Conservation (phyloP, 2,113 vertebrate genomes). For the Actinemys pallida region DNA sequence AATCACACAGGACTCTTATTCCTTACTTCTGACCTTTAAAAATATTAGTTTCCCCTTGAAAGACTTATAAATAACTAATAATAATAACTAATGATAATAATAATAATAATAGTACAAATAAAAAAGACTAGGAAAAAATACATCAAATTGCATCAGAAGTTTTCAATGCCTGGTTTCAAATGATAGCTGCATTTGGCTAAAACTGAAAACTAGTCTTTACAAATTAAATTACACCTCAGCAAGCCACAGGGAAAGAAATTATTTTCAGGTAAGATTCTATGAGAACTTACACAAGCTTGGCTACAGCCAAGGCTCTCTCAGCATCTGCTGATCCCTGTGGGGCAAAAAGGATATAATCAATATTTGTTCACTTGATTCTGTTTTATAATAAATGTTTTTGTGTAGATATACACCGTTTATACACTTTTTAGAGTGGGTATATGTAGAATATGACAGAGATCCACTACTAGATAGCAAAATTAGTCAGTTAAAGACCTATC, state of each 20-base stretch:
- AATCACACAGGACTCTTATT: neutral
- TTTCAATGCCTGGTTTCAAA: neutral
- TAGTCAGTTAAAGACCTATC: neutral
- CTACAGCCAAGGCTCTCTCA: conserved; percentile 91
- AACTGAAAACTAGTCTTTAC: neutral
- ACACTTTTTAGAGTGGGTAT: neutral
- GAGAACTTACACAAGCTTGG: conserved; percentile 92
- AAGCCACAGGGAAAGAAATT: no score
- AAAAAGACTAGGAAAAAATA: neutral
- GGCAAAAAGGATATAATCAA: conserved; percentile 25
- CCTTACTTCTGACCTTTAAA: neutral
- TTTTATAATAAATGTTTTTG: neutral
- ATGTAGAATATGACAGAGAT: neutral
- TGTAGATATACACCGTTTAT: neutral
- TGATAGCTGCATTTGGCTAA: neutral
- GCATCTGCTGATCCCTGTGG: conserved; percentile 93
- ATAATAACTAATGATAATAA: neutral
- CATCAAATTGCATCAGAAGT: neutral
- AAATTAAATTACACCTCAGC: neutral
- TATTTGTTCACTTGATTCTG: neutral
- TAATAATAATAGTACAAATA: neutral
- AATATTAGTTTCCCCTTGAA: neutral
- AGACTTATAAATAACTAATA: neutral
- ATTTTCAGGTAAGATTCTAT: neutral
- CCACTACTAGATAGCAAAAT: neutral